These are phyloP conservation scores for Tigriopus californicus DNA, from an alignment of 2,888 invertebrate genomes.

Conservation along the genomic window DNA sequence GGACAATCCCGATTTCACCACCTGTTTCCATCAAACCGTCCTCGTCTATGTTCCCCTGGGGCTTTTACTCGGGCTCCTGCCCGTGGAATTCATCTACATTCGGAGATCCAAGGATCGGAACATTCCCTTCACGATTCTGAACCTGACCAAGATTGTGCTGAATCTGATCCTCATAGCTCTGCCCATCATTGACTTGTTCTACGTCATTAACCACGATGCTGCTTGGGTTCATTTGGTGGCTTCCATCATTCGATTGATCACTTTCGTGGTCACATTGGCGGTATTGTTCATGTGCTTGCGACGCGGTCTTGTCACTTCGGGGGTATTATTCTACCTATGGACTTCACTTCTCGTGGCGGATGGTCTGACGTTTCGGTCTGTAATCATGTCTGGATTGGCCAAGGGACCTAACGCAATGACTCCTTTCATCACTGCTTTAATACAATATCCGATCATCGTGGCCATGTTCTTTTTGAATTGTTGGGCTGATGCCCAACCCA, in stretches of 20 bases:
- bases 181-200: not conserved
- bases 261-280: not conserved
- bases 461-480: constrained; percentile 5
- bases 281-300: not conserved
- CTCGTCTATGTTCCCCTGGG: constrained; percentile 72
- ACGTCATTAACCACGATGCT: not conserved
- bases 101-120: not conserved
- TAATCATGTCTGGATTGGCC: not conserved
- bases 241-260: not conserved
- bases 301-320: constrained; percentile 1
- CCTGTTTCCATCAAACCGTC: constrained; percentile 78
- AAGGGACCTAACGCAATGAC: not conserved
- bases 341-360: not conserved
- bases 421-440: not conserved
- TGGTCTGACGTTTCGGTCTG: constrained; percentile 3
- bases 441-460: constrained; percentile 11
- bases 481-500: constrained; percentile 6
- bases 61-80: constrained; percentile 56
- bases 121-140: not conserved
- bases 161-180: not conserved
- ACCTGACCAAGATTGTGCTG: not conserved
- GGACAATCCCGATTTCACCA: constrained; percentile 60
- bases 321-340: constrained; percentile 13
- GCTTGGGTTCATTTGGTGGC: not conserved
- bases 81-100: constrained; percentile 36